A percentile compares a stretch with the other conserved stretches of the same genome.
Evolutionary conservation across 2,888 invertebrate species (phyloP).

Genomic region (Macrophya alboannulata): DNA sequence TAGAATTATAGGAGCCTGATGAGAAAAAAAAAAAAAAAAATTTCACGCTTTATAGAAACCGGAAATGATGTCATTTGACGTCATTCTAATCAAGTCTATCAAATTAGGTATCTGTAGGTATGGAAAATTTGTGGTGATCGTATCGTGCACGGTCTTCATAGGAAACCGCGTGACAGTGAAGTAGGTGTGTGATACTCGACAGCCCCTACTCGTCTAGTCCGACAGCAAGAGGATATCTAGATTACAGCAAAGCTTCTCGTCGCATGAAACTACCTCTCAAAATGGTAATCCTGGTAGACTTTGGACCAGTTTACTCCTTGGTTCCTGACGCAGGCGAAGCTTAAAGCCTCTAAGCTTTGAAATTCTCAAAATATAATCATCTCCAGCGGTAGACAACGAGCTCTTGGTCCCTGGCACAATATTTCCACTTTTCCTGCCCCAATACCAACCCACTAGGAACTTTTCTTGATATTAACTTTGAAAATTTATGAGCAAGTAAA

Average conservation of each 20-base stretch:
- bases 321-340: constrained; percentile 37
- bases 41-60: not conserved
- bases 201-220: not conserved
- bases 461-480: not conserved
- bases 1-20: not conserved
- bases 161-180: not conserved
- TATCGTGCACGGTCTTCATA: not conserved
- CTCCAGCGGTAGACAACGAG: constrained; percentile 22
- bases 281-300: constrained; percentile 51
- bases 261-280: constrained; percentile 41
- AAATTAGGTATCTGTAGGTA: not conserved
- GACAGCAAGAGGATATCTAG: constrained; percentile 29
- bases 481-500: not conserved
- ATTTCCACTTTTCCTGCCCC: not conserved
- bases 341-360: constrained; percentile 43
- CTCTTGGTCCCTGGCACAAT: constrained; percentile 1
- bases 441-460: not conserved
- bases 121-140: not conserved
- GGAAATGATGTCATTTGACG: not conserved
- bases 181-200: not conserved
- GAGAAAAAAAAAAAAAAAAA: too few species aligned
- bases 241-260: constrained; percentile 45
- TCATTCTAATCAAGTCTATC: not conserved
- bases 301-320: constrained; percentile 49
- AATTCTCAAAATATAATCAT: constrained; percentile 51